Conservation (phyloP, 2,888 invertebrate genomes). For the Conomelus anceps region DNA sequence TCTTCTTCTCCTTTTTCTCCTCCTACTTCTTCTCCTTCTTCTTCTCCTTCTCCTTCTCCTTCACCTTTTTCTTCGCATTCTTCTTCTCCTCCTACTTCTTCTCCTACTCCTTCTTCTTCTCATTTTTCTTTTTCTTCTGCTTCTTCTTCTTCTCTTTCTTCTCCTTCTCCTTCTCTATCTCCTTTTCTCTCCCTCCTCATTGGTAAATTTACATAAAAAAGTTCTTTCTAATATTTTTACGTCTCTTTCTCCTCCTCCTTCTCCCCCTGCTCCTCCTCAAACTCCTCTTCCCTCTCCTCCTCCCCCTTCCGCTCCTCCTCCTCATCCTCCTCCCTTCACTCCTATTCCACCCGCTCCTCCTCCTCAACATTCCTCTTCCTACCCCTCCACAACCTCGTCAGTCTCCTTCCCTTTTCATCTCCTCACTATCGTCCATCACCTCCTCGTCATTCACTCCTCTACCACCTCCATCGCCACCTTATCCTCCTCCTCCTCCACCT, state of each 20-base stretch:
- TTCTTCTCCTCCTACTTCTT: background rate
- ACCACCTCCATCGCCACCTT: background rate
- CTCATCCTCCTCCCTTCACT: too few relatives aligned
- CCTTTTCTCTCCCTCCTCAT: background rate
- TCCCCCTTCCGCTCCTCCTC: too few relatives aligned
- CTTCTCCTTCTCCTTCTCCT: constrained; percentile 4
- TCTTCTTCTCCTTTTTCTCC: background rate
- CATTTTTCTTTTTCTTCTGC: background rate
- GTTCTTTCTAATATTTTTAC: too few relatives aligned
- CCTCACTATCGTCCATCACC: background rate
- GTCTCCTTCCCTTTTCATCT: too few relatives aligned
- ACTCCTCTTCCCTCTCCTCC: too few relatives aligned
- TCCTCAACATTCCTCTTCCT: too few relatives aligned
- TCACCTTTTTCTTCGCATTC: background rate
- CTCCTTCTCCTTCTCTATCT: background rate
- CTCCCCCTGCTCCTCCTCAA: background rate
- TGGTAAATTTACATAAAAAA: too few relatives aligned
- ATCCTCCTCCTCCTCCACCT: too few relatives aligned
- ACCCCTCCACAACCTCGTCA: too few relatives aligned
- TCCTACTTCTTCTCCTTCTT: background rate
- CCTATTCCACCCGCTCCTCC: too few relatives aligned
- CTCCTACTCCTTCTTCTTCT: constrained; percentile 13
- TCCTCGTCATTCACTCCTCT: background rate
- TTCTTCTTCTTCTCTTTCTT: background rate
- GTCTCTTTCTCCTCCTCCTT: background rate